phyloP scores from a whole-genome alignment of 2,113 vertebrate genomes.

The Eptatretus burgeri region DNA sequence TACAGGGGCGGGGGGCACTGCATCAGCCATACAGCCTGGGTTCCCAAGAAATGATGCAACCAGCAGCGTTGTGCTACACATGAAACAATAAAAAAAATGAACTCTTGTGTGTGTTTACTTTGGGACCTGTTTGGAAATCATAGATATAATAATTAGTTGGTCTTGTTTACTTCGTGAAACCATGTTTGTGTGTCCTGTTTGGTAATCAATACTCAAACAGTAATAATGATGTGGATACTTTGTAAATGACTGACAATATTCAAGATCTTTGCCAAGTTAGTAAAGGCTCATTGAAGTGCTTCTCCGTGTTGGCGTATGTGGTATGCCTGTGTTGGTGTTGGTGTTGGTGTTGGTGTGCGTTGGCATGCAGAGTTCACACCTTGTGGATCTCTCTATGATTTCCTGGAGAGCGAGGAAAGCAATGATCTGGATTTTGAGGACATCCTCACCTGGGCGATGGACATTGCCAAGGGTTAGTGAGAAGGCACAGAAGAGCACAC shows the following conservation, averaged over 20 bases:
- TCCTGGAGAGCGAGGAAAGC: constrained; percentile 65
- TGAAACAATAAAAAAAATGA: too few species aligned
- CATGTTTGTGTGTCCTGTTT: constrained; percentile 13
- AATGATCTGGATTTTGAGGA: constrained; percentile 86
- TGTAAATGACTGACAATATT: constrained; percentile 14
- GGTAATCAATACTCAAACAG: constrained; percentile 16
- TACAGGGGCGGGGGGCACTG: too few species aligned
- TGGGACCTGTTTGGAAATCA: too few species aligned
- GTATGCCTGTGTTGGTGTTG: constrained; percentile 10
- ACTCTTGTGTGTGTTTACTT: too few species aligned
- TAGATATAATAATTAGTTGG: too few species aligned
- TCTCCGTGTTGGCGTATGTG: constrained; percentile 11
- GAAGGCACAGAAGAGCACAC: background rate
- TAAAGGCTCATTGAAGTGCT: constrained; percentile 13
- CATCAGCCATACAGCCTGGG: too few species aligned
- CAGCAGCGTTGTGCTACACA: too few species aligned
- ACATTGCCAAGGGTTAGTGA: constrained; percentile 66
- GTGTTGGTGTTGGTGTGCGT: constrained; percentile 10
- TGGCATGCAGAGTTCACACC: constrained; percentile 50
- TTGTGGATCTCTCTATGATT: constrained; percentile 66
- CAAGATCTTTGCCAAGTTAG: constrained; percentile 17
- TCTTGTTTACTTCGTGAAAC: constrained; percentile 9
- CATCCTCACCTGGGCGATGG: constrained; percentile 82
- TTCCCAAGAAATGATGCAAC: too few species aligned
- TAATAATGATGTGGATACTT: constrained; percentile 17